These are phyloP conservation scores for Cariama cristata DNA, from an alignment of 2,113 vertebrate species.

Conservation along the genomic window DNA sequence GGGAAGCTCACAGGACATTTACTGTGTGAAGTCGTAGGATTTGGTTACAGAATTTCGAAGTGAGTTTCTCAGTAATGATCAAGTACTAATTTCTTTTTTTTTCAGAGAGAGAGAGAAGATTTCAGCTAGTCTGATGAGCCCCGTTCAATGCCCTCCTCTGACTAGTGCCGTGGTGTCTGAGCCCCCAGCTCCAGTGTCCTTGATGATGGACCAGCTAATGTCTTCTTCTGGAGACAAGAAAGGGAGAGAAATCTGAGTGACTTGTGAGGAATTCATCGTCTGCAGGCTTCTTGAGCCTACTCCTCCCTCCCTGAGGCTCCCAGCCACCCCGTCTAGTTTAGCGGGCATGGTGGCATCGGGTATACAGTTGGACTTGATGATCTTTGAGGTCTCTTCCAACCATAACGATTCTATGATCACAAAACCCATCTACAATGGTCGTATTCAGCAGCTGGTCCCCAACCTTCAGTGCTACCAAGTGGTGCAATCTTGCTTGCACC, in stretches of 20 bases:
- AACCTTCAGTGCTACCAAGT: neutral
- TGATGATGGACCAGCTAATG: neutral
- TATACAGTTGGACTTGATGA: no score
- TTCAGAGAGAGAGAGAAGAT: neutral
- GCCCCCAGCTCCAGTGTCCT: neutral
- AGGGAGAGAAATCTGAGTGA: neutral
- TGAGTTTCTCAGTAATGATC: neutral
- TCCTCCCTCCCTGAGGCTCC: neutral
- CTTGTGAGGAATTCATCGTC: neutral
- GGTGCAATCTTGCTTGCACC: neutral
- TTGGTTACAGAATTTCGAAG: neutral
- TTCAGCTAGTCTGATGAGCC: neutral
- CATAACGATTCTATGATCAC: neutral
- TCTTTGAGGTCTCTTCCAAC: no score
- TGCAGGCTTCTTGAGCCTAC: neutral
- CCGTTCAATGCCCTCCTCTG: neutral
- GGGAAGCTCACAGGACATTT: neutral
- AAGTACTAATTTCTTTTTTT: neutral
- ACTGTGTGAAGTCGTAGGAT: neutral
- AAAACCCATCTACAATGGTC: neutral
- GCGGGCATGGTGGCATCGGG: no score
- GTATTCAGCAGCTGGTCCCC: neutral
- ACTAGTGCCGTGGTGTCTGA: neutral
- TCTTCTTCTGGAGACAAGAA: neutral
- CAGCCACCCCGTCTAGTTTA: neutral